These are phyloP conservation scores for Druon quercuslanigerum DNA, from an alignment of 1,140 invertebrate genomes.

Conservation along the genomic window DNA sequence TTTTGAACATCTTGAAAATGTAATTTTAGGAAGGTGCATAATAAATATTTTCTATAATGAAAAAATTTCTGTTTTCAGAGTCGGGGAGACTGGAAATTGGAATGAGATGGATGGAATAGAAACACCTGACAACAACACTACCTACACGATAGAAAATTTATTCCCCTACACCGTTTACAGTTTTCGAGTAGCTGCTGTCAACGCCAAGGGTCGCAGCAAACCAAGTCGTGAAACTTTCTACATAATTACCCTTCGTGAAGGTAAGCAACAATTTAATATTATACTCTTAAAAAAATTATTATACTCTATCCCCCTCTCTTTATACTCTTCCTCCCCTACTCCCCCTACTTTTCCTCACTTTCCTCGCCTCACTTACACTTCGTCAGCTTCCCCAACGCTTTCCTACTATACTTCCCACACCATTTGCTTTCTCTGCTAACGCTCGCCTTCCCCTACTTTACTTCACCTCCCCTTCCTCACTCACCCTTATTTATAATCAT, in stretches of 20 bases:
- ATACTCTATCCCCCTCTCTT: no score
- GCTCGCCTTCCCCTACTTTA: no score
- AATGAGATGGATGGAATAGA: constrained; percentile 79
- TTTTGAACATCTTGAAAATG: no score
- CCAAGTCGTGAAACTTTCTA: constrained; percentile 86
- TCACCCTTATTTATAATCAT: no score
- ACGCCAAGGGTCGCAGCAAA: constrained; percentile 81
- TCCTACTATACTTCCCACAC: no score
- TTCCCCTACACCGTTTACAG: constrained; percentile 86
- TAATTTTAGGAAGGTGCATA: neutral
- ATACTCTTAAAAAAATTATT: no score
- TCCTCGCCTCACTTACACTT: no score
- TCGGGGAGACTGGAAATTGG: constrained; percentile 80
- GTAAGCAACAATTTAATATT: constrained; percentile 71
- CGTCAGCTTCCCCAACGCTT: no score
- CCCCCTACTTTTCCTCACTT: no score
- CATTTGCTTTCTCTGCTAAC: no score
- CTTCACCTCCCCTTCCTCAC: no score
- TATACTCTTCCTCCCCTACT: no score
- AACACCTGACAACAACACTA: constrained; percentile 81
- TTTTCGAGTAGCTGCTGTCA: constrained; percentile 84
- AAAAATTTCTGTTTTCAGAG: constrained; percentile 74
- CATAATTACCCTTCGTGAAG: constrained; percentile 85
- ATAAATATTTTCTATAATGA: neutral
- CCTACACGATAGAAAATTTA: constrained; percentile 80